These are phyloP conservation scores for Gari tellinella DNA, from an alignment of 2,888 invertebrate species.

Conservation along the genomic window DNA sequence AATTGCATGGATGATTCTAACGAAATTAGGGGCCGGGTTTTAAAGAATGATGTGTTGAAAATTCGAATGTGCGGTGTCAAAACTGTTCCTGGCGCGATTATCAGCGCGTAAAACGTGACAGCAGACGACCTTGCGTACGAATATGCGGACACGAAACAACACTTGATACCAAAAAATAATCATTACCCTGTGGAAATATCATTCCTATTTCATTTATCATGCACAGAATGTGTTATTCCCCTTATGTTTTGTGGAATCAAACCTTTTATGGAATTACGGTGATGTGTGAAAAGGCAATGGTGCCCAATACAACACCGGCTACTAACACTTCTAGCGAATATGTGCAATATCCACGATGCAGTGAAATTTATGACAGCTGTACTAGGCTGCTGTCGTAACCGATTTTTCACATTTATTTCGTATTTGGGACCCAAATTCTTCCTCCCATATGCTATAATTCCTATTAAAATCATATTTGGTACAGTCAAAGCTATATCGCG, in stretches of 20 bases:
- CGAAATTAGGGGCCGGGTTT: conserved; percentile 40
- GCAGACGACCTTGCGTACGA: conserved; percentile 46
- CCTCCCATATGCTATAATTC: not conserved
- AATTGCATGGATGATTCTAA: conserved; percentile 39
- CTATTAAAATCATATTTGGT: conserved; percentile 1
- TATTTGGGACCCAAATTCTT: conserved; percentile 8
- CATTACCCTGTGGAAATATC: conserved; percentile 17
- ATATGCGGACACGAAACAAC: conserved; percentile 35
- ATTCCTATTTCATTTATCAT: conserved; percentile 47
- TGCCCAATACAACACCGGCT: conserved; percentile 41
- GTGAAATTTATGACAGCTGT: conserved; percentile 1
- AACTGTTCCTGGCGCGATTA: conserved; percentile 40
- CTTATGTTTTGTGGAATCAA: conserved; percentile 47
- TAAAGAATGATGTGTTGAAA: conserved; percentile 50
- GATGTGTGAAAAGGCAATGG: conserved; percentile 57
- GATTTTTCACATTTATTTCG: conserved; percentile 9
- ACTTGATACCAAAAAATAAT: conserved; percentile 26
- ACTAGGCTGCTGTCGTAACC: conserved; percentile 12
- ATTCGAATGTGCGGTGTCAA: conserved; percentile 38
- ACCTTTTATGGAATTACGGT: conserved; percentile 39
- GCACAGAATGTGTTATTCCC: conserved; percentile 45
- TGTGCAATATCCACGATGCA: conserved; percentile 11
- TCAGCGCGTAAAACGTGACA: conserved; percentile 41
- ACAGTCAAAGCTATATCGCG: too few relatives aligned
- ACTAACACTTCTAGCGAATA: conserved; percentile 1